Evolutionary conservation across 2,797 vertebrate species (phyloP).

Genomic region (Ispidina picta): DNA sequence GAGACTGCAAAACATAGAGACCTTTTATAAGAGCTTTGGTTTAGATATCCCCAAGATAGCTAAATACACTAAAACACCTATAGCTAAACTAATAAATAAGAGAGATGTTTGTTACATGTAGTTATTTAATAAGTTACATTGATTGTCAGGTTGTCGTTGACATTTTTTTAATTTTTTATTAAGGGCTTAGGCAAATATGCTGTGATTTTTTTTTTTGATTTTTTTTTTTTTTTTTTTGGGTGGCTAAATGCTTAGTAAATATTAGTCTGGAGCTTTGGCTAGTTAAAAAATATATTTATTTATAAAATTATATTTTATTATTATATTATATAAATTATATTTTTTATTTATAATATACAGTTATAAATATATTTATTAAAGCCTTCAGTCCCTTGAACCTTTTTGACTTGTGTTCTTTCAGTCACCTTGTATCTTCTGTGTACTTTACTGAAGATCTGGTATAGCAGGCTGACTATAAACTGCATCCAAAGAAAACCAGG

Average conservation of each 20-base stretch:
- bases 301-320: too few relatives aligned
- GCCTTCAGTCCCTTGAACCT: not conserved
- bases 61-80: not conserved
- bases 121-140: not conserved
- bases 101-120: fast-evolving
- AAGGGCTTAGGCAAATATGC: not conserved
- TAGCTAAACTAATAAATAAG: not conserved
- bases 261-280: not conserved
- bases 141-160: not conserved
- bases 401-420: not conserved
- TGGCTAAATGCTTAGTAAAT: not conserved
- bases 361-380: not conserved
- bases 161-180: not conserved
- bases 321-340: too few relatives aligned
- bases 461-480: not conserved
- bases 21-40: not conserved
- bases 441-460: not conserved
- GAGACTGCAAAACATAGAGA: not conserved
- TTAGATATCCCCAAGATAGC: not conserved
- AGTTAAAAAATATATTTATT: not conserved
- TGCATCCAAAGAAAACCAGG: not conserved
- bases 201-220: not conserved
- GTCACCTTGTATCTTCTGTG: not conserved
- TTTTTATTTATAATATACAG: too few relatives aligned
- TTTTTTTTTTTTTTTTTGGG: too few relatives aligned